Evolutionary conservation across 2,113 vertebrate species (phyloP), one percentile per base, ranked within the genome.

Genomic region (Grammomys surdaster): DNA sequence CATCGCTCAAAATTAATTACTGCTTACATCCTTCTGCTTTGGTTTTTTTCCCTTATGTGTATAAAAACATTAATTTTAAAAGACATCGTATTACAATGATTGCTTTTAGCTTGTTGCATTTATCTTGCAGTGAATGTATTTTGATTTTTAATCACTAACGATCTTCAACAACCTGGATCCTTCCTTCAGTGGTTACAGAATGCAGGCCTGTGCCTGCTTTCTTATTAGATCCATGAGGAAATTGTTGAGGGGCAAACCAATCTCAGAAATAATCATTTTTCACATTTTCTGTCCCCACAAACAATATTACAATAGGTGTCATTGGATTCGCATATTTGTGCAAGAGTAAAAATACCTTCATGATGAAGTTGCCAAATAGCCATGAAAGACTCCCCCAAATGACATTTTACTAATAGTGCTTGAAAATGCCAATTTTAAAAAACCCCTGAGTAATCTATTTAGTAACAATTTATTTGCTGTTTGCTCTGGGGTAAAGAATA

Each of bases 41-140:
- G 31, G 31, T 26, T 51, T 92, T 97, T 97, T 60, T 7, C 20
- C 31, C 31, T 9, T 54, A 46, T 58, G n/a, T 63, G 4, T 78
- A 81, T 89, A 86, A 95, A 97, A 95, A 89, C 90, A 96, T 28
- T 92, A 56, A 92, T 90, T 97, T 93, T 70, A 92, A 91, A 40
- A 84, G 69, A 95, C 51, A 96, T 89, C n/a, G 81, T 2, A n/a
- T 40, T 81, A 46, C 48, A 92, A 75, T 17, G 63, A 92, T 28
- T 65, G 46, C 48, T 91, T 96, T 81, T 60, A 95, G 72, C 46
- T 88, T 90, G 10, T 16, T 82, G 6, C 58, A 75, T 70, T 94
- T 91, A 91, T 93, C 90, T 88, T 85, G n/a, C 28, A 36, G 24
- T 86, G 43, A 58, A 46, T 54, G 17, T 90, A 84, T 43, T 96